Percentiles rank a stretch among this genome's conserved stretches.
These are phyloP conservation scores for Etheostoma nigrum DNA, from an alignment of 2,797 vertebrate genomes.

Conservation along the genomic window DNA sequence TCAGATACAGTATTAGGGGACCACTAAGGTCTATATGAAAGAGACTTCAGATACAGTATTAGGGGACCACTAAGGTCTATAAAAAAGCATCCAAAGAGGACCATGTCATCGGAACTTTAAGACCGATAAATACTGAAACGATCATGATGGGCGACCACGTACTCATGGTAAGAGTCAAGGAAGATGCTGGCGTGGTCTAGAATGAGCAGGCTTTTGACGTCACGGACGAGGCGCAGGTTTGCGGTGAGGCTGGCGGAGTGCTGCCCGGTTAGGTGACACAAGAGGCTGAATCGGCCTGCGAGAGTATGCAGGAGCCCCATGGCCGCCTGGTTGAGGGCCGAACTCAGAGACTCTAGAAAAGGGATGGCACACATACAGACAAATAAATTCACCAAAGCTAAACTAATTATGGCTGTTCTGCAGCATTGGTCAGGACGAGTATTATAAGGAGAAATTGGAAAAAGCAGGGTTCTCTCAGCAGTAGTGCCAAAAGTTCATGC, in stretches of 20 bases:
- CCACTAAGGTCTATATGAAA: too few relatives aligned
- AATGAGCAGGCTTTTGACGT: slow-evolving; percentile 89
- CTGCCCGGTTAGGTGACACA: slow-evolving; percentile 95
- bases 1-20: too few relatives aligned
- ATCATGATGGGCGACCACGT: slow-evolving; percentile 45
- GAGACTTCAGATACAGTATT: too few relatives aligned
- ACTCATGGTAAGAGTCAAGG: slow-evolving; percentile 92
- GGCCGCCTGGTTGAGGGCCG: slow-evolving; percentile 74
- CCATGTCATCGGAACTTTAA: too few relatives aligned
- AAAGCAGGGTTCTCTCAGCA: too few relatives aligned
- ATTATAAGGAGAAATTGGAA: too few relatives aligned
- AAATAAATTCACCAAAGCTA: neutral
- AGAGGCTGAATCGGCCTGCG: slow-evolving; percentile 88
- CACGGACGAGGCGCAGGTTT: slow-evolving; percentile 88
- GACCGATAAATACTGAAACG: neutral
- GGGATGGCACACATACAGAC: neutral
- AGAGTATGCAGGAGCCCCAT: slow-evolving; percentile 90
- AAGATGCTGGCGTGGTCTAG: slow-evolving; percentile 92
- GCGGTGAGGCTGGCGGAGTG: slow-evolving; percentile 91
- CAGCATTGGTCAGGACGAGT: too few relatives aligned
- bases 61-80: too few relatives aligned
- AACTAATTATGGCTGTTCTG: too few relatives aligned
- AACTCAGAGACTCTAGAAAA: slow-evolving; percentile 88
- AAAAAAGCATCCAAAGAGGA: too few relatives aligned
- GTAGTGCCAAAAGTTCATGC: too few relatives aligned